Conservation (phyloP, 2,797 vertebrate genomes). For the Chelonia mydas region DNA sequence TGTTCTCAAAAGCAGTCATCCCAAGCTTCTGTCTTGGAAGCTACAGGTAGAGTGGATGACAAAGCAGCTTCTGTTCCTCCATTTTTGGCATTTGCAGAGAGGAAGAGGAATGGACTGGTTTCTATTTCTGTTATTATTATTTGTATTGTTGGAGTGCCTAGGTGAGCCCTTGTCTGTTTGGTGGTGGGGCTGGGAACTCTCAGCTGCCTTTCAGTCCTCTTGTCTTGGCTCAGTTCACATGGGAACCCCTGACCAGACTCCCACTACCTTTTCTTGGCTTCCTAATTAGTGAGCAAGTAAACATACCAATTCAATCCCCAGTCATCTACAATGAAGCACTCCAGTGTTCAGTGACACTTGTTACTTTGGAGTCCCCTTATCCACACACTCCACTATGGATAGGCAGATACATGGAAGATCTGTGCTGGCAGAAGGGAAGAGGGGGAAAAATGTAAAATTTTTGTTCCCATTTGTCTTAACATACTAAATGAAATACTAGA, state of each 20-base stretch:
- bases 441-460: neutral
- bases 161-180: too few relatives aligned
- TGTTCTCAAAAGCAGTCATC: slow-evolving; percentile 1
- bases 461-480: neutral
- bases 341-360: neutral
- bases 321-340: neutral
- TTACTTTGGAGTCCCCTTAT: neutral
- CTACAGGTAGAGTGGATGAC: neutral
- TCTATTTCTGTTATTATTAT: neutral
- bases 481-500: neutral
- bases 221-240: too few relatives aligned
- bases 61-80: neutral
- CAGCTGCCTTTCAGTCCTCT: neutral
- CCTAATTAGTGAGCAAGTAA: neutral
- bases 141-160: too few relatives aligned
- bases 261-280: neutral
- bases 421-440: neutral
- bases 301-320: neutral
- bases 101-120: neutral
- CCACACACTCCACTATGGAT: too few relatives aligned
- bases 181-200: neutral
- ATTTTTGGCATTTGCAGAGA: neutral
- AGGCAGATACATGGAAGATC: too few relatives aligned
- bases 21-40: neutral
- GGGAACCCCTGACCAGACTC: neutral